phyloP scores from a whole-genome alignment of 2,888 invertebrate species.

The Mayetiola destructor region DNA sequence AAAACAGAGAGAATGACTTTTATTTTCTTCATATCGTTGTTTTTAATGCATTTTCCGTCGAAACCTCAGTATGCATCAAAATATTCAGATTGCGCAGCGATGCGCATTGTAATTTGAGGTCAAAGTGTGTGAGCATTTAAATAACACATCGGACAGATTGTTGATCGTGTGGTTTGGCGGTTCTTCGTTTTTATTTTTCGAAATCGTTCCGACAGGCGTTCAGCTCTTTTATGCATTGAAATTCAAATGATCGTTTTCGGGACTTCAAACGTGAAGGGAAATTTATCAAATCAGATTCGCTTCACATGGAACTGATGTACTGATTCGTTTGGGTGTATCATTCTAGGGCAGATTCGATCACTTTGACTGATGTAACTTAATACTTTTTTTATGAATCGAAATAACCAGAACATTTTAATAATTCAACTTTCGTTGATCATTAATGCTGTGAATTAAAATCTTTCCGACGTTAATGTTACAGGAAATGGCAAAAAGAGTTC shows the following conservation, averaged over 20 bases:
- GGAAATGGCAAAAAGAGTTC: background rate
- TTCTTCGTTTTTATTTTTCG: too few relatives aligned
- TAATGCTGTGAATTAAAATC: too few relatives aligned
- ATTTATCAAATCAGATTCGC: background rate
- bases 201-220: too few relatives aligned
- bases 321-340: background rate
- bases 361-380: too few relatives aligned
- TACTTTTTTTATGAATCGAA: too few relatives aligned
- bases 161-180: constrained; percentile 1
- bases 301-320: background rate
- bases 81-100: background rate
- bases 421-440: too few relatives aligned
- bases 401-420: too few relatives aligned
- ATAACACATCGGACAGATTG: constrained; percentile 11
- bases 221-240: background rate
- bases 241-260: background rate
- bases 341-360: background rate
- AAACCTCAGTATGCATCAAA: background rate
- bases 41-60: background rate
- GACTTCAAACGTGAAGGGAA: background rate
- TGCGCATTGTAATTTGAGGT: constrained; percentile 9
- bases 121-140: constrained; percentile 9
- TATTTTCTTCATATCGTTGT: background rate
- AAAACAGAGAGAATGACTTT: constrained; percentile 3
- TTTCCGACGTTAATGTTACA: too few relatives aligned